Evolutionary conservation across 2,888 invertebrate genomes (phyloP).

Genomic region (Rotaria macrura): DNA sequence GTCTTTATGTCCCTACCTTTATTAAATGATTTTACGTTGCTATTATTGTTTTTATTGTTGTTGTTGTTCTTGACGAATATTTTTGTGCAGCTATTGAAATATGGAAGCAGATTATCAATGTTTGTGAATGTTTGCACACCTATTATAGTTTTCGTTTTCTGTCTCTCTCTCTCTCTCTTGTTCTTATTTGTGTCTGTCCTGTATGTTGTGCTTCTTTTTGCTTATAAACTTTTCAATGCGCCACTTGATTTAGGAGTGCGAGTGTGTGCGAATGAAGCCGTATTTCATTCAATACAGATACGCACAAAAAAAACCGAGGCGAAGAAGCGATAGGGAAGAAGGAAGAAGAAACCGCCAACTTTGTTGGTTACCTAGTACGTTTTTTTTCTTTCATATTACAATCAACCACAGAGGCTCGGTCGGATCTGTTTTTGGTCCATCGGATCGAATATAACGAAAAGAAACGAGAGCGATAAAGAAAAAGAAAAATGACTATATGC

Average conservation of each 20-base stretch:
- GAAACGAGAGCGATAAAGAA: background rate
- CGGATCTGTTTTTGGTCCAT: background rate
- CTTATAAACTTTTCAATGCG: background rate
- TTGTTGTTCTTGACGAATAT: background rate
- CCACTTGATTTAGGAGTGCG: background rate
- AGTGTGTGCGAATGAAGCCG: background rate
- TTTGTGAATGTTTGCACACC: background rate
- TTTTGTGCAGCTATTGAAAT: background rate
- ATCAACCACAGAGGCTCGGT: background rate
- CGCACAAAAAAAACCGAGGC: background rate
- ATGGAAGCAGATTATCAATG: background rate
- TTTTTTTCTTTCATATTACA: background rate
- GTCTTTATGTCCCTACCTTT: background rate
- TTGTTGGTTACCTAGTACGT: background rate
- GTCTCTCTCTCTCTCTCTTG: too few species aligned
- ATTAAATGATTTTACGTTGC: too few species aligned
- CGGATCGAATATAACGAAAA: background rate
- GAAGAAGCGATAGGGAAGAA: background rate
- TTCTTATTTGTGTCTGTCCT: too few species aligned
- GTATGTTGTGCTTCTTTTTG: background rate
- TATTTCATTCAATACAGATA: background rate
- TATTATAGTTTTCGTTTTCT: background rate
- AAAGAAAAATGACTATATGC: background rate
- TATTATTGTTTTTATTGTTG: background rate
- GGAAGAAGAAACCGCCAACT: background rate